These are phyloP conservation scores for Agrypnus murinus DNA, from an alignment of 2,888 invertebrate genomes.

Conservation along the genomic window DNA sequence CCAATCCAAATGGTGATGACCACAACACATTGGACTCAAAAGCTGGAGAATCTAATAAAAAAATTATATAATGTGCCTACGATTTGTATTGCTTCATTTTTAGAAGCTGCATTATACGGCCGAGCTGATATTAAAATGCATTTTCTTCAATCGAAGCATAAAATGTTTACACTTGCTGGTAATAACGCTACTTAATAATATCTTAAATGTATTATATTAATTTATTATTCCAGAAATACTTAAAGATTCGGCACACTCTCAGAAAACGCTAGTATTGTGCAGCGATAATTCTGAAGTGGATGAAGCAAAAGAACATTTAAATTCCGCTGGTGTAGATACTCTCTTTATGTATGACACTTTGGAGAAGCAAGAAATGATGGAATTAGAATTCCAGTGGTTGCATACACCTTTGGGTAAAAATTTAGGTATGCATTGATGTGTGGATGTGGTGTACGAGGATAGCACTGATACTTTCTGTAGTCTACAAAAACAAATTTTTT, in stretches of 20 bases:
- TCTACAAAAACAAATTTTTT: no score
- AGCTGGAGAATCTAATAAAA: conserved; percentile 74
- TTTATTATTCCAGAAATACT: conserved; percentile 72
- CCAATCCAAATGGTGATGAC: conserved; percentile 76
- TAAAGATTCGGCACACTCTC: conserved; percentile 69
- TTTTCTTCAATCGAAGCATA: conserved; percentile 70
- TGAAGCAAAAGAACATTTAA: conserved; percentile 64
- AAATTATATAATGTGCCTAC: conserved; percentile 75
- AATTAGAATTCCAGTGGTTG: conserved; percentile 48
- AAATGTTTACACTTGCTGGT: conserved; percentile 69
- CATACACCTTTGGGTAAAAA: conserved; percentile 45
- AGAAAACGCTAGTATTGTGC: conserved; percentile 67
- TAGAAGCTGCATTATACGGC: conserved; percentile 86
- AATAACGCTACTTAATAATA: no score
- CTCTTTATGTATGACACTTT: conserved; percentile 59
- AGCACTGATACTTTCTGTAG: no score
- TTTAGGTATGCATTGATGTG: conserved; percentile 46
- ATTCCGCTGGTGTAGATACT: conserved; percentile 58
- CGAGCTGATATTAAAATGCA: conserved; percentile 72
- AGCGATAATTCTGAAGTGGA: conserved; percentile 75
- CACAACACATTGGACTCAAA: conserved; percentile 78
- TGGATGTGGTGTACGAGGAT: no score
- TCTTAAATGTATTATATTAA: conserved; percentile 8
- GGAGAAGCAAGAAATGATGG: conserved; percentile 40
- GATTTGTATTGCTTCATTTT: conserved; percentile 81